Evolutionary conservation across 2,888 invertebrate species (phyloP).

Genomic region (Octonoba sinensis): DNA sequence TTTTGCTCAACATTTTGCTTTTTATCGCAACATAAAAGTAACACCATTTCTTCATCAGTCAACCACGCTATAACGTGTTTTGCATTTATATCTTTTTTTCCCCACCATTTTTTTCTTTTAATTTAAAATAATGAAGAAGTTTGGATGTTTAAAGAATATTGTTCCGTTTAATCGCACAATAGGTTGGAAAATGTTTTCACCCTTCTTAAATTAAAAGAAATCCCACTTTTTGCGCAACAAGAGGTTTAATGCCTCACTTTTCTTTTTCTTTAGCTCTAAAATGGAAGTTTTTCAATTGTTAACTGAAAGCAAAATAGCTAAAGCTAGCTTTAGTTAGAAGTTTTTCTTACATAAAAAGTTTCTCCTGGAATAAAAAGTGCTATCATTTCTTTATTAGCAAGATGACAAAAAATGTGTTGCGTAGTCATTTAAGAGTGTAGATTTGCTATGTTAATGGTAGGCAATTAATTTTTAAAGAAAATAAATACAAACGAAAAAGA

Average conservation of each 20-base stretch:
- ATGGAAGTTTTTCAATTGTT: too few species aligned
- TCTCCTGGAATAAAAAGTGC: too few species aligned
- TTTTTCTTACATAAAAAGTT: too few species aligned
- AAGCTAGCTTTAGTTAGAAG: too few species aligned
- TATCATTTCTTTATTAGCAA: too few species aligned
- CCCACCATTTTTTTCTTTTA: conserved; percentile 24
- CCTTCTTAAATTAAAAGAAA: conserved; percentile 11
- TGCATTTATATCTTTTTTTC: conserved; percentile 28
- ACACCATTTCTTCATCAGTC: conserved; percentile 42
- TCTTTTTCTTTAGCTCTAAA: background rate
- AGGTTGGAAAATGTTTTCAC: conserved; percentile 21
- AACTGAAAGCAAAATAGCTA: too few species aligned
- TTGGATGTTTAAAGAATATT: conserved; percentile 53
- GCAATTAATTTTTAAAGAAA: too few species aligned
- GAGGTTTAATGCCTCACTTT: conserved; percentile 6
- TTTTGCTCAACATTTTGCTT: conserved; percentile 34
- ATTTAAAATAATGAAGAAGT: conserved; percentile 54
- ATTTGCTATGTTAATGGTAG: too few species aligned
- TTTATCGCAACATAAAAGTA: conserved; percentile 41
- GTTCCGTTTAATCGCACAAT: conserved; percentile 35
- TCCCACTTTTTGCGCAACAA: conserved; percentile 23
- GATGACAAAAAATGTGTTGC: too few species aligned
- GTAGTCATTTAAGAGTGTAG: too few species aligned
- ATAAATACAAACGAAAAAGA: too few species aligned
- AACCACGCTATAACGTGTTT: conserved; percentile 52